Base-by-base conservation (phyloP, 92 coral and sea anemone species). In the Phenganax subtilis region DNA sequence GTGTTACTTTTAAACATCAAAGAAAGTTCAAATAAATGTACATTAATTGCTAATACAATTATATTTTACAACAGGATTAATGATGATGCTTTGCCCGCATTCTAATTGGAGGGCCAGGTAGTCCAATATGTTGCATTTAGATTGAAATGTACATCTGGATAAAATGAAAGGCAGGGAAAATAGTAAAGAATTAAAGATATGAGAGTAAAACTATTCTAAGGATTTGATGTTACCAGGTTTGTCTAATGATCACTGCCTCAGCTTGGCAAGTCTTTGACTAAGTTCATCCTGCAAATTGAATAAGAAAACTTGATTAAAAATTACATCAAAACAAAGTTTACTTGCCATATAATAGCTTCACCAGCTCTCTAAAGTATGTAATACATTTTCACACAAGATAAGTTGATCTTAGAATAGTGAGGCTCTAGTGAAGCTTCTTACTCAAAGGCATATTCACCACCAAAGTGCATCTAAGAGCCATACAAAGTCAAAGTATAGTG, bases 231-330 rank as follows among this genome's bases (percentile, higher is more conserved):
- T 16, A 30, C 53, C 47, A 12, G 73, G 6, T 29, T 29, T 20
- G 70, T 64, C 29, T 17, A 65, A 10, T 55, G 52, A 58, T 79
- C 83, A 79, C 74, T 93, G 94, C 54, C 97, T 84, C 17, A 93
- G 89, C 84, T 93, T 91, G 74, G 97, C 97, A 16, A 93, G 90
- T 75, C 97, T 89, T 59, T 88, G 90, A 52, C 92, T 89, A 53
- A 93, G 85, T 81, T 93, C 97, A 82, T 93, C 97, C 97, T 93
- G 47, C 3, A 37, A 57, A 67, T 75, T 57, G 60, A 28, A 11
- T 28, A 10, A 81, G 81, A 79, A 82, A 77, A 51, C 65, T 14
- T 51, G 55, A 58, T 53, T 47, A 37, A 77, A 25, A 27, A 29
- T 76, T 28, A 11, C 10, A 51, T 16, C n/a, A 82, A 72, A 0